Percentiles rank a stretch among this genome's conserved stretches.
These are phyloP conservation scores for Aldabrachelys gigantea DNA, from an alignment of 2,113 vertebrate species.

Conservation along the genomic window DNA sequence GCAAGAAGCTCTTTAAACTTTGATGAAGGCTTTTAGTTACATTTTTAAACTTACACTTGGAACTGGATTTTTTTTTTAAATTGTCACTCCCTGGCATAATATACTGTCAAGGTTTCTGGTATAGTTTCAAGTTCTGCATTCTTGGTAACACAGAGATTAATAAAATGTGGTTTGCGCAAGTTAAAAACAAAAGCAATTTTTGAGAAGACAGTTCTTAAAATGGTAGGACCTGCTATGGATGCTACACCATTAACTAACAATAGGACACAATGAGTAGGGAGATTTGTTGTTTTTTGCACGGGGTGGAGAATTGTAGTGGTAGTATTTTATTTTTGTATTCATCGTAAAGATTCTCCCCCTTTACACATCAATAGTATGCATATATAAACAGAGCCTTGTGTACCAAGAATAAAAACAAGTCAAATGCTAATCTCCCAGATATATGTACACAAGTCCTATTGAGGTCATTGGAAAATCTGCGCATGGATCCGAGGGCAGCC, in stretches of 20 bases:
- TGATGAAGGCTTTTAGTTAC: constrained; percentile 92
- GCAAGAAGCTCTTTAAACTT: constrained; percentile 88
- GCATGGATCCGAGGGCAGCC: not conserved
- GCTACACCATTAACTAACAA: constrained; percentile 34
- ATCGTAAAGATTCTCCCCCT: not conserved
- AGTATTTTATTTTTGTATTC: constrained; percentile 33
- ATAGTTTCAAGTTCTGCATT: constrained; percentile 52
- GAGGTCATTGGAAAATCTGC: not conserved
- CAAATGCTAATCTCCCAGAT: not conserved
- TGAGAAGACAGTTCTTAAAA: constrained; percentile 20
- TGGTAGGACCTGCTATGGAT: constrained; percentile 8
- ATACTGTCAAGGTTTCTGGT: constrained; percentile 73
- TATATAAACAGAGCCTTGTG: not conserved
- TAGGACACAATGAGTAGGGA: constrained; percentile 8
- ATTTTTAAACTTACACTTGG: constrained; percentile 87
- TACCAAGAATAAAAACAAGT: not conserved
- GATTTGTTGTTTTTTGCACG: constrained; percentile 11
- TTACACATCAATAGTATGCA: not conserved
- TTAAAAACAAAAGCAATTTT: constrained; percentile 47
- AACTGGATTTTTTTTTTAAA: constrained; percentile 72
- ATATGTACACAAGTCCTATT: not conserved
- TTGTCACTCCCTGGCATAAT: constrained; percentile 79
- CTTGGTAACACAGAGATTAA: constrained; percentile 52
- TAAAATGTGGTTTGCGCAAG: constrained; percentile 51
- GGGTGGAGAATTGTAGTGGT: not conserved